A percentile compares a stretch with the other conserved stretches of the same genome.
These are phyloP conservation scores for Vimba vimba DNA, from an alignment of 2,113 vertebrate species.

Conservation along the genomic window DNA sequence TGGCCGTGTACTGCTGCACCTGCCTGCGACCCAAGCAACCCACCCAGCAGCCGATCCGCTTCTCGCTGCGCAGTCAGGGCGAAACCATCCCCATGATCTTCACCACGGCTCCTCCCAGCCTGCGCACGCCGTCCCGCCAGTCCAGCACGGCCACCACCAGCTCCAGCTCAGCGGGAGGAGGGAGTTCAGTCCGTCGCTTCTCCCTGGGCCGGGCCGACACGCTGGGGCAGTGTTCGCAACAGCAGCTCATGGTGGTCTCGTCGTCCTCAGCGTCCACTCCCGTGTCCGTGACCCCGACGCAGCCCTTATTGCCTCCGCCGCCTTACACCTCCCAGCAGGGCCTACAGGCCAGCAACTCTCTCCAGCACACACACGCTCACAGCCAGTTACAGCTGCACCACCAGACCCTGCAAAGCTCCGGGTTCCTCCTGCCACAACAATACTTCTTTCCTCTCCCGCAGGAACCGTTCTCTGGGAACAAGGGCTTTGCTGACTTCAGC, in stretches of 20 bases:
- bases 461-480: constrained; percentile 81
- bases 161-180: constrained; percentile 84
- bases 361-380: constrained; percentile 59
- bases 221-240: constrained; percentile 56
- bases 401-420: constrained; percentile 75
- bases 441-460: constrained; percentile 90
- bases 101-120: constrained; percentile 80
- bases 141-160: constrained; percentile 93
- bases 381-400: constrained; percentile 71
- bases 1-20: constrained; percentile 96
- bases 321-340: constrained; percentile 81
- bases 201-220: constrained; percentile 84
- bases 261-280: constrained; percentile 67
- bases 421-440: constrained; percentile 87
- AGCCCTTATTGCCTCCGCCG: constrained; percentile 68
- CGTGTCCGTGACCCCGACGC: constrained; percentile 41
- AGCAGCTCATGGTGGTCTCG: constrained; percentile 56
- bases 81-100: constrained; percentile 98
- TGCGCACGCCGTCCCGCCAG: constrained; percentile 88
- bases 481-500: constrained; percentile 86
- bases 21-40: constrained; percentile 94
- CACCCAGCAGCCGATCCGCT: constrained; percentile 87
- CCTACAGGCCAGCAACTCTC: constrained; percentile 69
- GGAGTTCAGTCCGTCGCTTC: constrained; percentile 85
- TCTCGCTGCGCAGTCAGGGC: constrained; percentile 91